Conservation (phyloP, 1,140 invertebrate species). For the Macrobrachium rosenbergii region DNA sequence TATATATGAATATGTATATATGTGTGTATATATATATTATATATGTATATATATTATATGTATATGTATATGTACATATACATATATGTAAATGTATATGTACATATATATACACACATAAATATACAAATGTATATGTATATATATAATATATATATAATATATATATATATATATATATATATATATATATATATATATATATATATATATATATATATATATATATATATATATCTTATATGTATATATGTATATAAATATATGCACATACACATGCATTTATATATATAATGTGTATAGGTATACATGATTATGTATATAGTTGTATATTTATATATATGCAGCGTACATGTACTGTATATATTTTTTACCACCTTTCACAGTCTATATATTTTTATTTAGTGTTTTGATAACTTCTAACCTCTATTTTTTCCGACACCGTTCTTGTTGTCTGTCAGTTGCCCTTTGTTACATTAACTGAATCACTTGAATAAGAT, state of each 20-base stretch:
- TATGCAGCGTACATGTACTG: no score
- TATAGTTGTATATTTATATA: neutral
- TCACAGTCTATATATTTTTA: neutral
- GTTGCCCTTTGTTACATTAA: no score
- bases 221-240: neutral
- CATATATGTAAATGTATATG: neutral
- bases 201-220: constrained; percentile 3
- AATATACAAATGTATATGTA: constrained; percentile 19
- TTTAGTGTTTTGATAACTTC: neutral
- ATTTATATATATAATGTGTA: neutral
- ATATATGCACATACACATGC: no score
- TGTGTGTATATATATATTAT: neutral
- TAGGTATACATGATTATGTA: neutral
- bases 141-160: constrained; percentile 1
- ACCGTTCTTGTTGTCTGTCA: no score
- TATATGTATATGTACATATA: neutral
- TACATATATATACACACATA: constrained; percentile 20
- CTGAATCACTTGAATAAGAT: no score
- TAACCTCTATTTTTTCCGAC: neutral
- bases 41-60: neutral
- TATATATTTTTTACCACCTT: neutral
- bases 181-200: constrained; percentile 24
- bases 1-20: constrained; percentile 14
- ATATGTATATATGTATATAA: neutral
- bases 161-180: neutral